Conservation (phyloP, 2,797 vertebrate species). For the Harpagifer antarcticus region DNA sequence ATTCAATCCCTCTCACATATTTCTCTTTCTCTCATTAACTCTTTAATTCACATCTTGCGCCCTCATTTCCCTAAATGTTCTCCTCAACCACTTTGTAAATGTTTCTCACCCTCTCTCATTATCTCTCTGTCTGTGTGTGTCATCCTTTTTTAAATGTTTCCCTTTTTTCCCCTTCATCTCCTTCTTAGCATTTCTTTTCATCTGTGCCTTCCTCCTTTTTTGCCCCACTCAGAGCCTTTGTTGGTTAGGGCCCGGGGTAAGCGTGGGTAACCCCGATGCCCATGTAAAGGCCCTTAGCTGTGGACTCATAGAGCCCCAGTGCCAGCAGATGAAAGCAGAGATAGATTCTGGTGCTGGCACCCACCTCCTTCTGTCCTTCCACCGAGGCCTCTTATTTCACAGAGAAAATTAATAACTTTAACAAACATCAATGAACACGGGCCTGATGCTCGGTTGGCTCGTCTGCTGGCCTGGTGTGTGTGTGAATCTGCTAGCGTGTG, state of each 20-base stretch:
- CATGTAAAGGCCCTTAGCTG: conserved; percentile 76
- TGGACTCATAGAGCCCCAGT: conserved; percentile 75
- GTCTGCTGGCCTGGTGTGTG: conserved; percentile 63
- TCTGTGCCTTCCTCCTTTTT: conserved; percentile 59
- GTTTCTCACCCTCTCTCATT: conserved; percentile 65
- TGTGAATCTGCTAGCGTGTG: conserved; percentile 44
- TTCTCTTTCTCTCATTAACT: conserved; percentile 27
- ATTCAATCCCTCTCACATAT: conserved; percentile 23
- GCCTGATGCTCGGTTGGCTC: conserved; percentile 74
- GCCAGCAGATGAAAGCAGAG: conserved; percentile 83
- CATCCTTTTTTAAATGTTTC: conserved; percentile 52
- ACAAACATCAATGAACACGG: conserved; percentile 83
- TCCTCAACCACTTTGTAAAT: conserved; percentile 34
- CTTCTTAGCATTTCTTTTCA: conserved; percentile 61
- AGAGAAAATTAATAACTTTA: conserved; percentile 88
- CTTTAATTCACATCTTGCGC: conserved; percentile 30
- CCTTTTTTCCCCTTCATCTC: conserved; percentile 53
- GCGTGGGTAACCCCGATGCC: conserved; percentile 84
- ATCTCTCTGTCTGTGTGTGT: conserved; percentile 54
- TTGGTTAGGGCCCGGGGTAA: conserved; percentile 79
- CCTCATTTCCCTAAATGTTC: conserved; percentile 34
- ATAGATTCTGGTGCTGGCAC: conserved; percentile 80
- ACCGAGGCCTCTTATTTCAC: conserved; percentile 85
- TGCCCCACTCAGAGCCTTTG: conserved; percentile 73
- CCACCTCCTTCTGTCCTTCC: conserved; percentile 84